These are phyloP conservation scores for Musca vetustissima DNA, from an alignment of 1,140 invertebrate species.

Conservation along the genomic window DNA sequence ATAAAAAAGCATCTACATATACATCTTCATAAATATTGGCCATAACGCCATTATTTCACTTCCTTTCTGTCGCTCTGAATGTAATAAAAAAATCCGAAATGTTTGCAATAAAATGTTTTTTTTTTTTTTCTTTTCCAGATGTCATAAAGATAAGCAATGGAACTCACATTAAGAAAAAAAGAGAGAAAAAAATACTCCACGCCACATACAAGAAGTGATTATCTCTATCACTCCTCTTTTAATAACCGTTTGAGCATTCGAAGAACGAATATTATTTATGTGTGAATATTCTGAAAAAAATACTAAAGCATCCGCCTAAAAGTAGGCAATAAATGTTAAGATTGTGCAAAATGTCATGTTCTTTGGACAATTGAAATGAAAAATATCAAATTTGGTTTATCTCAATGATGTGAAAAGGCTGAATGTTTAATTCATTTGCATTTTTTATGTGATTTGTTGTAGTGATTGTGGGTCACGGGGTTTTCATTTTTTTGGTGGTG, in stretches of 20 bases:
- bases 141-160: neutral
- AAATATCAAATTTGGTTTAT: neutral
- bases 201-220: neutral
- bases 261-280: neutral
- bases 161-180: neutral
- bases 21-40: neutral
- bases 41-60: neutral
- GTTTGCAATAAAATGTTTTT: slow-evolving; percentile 1
- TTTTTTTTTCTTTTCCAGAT: too few species aligned
- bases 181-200: neutral
- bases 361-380: too few species aligned
- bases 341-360: neutral
- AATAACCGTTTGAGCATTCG: too few species aligned
- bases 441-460: neutral
- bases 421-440: slow-evolving; percentile 2
- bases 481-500: too few species aligned
- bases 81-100: neutral
- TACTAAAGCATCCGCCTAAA: slow-evolving; percentile 6
- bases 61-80: neutral
- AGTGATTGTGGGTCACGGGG: too few species aligned
- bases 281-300: slow-evolving; percentile 5
- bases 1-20: too few species aligned
- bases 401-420: neutral
- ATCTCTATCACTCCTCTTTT: neutral
- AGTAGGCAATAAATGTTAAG: slow-evolving; percentile 3